Percentiles rank a stretch among this genome's conserved stretches.
Evolutionary conservation across 2,888 invertebrate species (phyloP).

Genomic region (Ernsta delagoae): DNA sequence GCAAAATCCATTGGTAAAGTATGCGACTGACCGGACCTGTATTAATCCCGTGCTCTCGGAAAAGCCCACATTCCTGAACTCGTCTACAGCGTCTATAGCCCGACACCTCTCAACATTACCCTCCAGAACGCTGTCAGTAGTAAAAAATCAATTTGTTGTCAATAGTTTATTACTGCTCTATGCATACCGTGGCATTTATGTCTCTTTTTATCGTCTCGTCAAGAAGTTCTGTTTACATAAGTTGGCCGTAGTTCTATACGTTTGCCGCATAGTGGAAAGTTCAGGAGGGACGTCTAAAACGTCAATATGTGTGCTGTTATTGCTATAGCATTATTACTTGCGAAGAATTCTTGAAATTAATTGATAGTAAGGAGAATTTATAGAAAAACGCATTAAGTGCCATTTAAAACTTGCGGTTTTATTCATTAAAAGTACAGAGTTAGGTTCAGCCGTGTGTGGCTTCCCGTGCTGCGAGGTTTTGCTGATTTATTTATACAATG

Average conservation of each 20-base stretch:
- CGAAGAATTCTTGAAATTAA: background rate
- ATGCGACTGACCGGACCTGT: conserved; percentile 31
- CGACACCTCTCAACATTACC: conserved; percentile 18
- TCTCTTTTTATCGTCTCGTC: background rate
- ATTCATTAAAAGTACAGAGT: background rate
- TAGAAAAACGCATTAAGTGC: background rate
- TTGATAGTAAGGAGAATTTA: background rate
- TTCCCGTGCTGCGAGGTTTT: background rate
- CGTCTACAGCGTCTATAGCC: conserved; percentile 11
- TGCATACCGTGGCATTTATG: conserved; percentile 13
- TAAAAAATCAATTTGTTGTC: conserved; percentile 34
- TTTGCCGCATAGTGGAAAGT: conserved; percentile 2
- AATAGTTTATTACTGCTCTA: conserved; percentile 13
- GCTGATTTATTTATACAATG: conserved; percentile 4
- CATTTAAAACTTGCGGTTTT: conserved; percentile 1
- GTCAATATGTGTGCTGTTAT: background rate
- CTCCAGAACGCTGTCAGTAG: conserved; percentile 11
- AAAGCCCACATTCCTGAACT: conserved; percentile 27
- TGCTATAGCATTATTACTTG: background rate
- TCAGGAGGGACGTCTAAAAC: background rate
- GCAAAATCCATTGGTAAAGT: conserved; percentile 28
- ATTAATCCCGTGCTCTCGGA: conserved; percentile 27
- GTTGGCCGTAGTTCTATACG: background rate
- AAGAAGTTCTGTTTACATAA: conserved; percentile 8
- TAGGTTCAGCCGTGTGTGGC: background rate